phyloP scores from a whole-genome alignment of 2,797 vertebrate genomes.

The Lepidocolaptes lacrymiger region DNA sequence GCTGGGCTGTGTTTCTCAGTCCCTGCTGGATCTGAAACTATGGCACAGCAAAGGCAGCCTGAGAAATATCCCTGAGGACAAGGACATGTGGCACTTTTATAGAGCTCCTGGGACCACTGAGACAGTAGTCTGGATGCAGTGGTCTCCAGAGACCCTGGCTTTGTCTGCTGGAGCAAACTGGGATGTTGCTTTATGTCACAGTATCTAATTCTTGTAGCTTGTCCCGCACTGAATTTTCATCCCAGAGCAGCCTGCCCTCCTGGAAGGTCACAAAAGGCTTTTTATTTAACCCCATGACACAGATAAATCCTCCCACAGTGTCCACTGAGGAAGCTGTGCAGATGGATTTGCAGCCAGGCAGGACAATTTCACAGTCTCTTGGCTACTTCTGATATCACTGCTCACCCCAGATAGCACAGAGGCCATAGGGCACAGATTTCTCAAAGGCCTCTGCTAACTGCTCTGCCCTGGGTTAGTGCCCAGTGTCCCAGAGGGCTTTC shows the following conservation, averaged over 20 bases:
- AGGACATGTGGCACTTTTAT: neutral
- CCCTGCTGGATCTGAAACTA: neutral
- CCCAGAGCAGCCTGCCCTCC: neutral
- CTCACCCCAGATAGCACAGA: neutral
- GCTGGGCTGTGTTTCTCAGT: neutral
- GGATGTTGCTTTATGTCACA: neutral
- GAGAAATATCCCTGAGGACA: neutral
- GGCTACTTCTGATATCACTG: neutral
- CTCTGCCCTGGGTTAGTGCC: neutral
- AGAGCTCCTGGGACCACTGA: neutral
- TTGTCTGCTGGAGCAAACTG: neutral
- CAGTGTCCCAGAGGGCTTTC: neutral
- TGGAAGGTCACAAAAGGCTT: neutral
- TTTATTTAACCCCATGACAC: neutral
- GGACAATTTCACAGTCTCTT: neutral
- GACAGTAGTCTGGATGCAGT: neutral
- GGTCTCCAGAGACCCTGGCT: neutral
- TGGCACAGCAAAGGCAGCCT: neutral
- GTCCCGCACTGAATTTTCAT: neutral
- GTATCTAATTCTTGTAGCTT: neutral
- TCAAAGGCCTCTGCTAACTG: neutral
- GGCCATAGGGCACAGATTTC: neutral
- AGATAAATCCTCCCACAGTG: neutral
- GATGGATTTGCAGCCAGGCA: constrained; percentile 9
- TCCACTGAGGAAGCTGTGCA: neutral